Conservation (phyloP, 2,888 invertebrate genomes). For the Fragum fragum region DNA sequence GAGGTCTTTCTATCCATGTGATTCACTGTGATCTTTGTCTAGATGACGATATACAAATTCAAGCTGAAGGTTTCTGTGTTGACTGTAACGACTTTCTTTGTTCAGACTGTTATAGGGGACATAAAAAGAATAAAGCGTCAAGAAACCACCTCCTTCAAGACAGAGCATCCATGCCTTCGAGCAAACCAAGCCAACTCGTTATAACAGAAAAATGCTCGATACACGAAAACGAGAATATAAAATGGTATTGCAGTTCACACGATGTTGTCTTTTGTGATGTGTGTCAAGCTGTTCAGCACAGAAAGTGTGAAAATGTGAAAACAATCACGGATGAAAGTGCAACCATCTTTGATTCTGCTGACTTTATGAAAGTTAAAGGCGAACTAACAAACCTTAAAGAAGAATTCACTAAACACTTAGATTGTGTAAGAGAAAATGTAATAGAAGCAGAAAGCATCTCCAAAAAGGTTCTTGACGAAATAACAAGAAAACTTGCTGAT, state of each 20-base stretch:
- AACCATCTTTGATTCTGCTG: neutral
- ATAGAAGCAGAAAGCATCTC: neutral
- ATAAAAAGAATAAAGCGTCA: slow-evolving; percentile 5
- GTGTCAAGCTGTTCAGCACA: slow-evolving; percentile 3
- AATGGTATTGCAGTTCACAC: slow-evolving; percentile 15
- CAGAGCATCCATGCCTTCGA: neutral
- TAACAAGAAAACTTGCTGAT: neutral
- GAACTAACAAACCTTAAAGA: neutral
- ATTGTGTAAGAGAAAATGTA: neutral
- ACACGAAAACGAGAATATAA: neutral
- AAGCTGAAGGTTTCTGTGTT: slow-evolving; percentile 33
- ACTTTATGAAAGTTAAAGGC: neutral
- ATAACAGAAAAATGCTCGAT: neutral
- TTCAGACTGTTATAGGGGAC: slow-evolving; percentile 10
- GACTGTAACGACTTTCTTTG: slow-evolving; percentile 33
- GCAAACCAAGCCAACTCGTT: neutral
- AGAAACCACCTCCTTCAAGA: slow-evolving; percentile 8
- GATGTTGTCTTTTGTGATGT: neutral
- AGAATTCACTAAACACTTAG: neutral
- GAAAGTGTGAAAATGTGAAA: neutral
- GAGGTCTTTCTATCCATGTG: neutral
- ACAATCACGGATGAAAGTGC: neutral
- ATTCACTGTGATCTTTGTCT: slow-evolving; percentile 5
- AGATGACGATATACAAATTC: neutral
- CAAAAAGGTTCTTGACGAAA: neutral